Conservation (phyloP, 2,888 invertebrate genomes). For the Xestia xanthographa region DNA sequence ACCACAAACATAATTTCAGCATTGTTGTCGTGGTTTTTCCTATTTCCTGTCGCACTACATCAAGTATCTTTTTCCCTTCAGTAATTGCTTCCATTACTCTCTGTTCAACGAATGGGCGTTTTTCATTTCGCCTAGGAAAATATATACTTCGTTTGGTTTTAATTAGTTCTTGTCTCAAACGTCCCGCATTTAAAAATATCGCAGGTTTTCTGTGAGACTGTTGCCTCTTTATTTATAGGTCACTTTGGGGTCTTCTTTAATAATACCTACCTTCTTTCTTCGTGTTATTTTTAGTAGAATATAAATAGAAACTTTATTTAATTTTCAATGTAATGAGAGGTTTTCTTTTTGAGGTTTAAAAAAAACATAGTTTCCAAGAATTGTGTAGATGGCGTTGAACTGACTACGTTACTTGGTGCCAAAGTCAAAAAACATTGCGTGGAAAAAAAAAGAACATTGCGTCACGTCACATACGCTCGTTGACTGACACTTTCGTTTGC, state of each 20-base stretch:
- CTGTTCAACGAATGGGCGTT: conserved; percentile 34
- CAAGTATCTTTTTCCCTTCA: conserved; percentile 22
- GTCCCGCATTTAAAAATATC: conserved; percentile 38
- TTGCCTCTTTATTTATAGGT: conserved; percentile 36
- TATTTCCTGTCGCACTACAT: conserved; percentile 8
- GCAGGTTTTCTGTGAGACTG: background rate
- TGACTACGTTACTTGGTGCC: no score
- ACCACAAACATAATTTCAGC: background rate
- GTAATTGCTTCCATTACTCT: conserved; percentile 63
- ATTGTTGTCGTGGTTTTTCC: background rate
- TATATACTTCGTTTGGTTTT: conserved; percentile 49
- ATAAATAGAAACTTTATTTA: background rate
- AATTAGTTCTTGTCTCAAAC: conserved; percentile 53
- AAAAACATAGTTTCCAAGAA: no score
- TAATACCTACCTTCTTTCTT: conserved; percentile 1
- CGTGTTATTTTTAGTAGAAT: background rate
- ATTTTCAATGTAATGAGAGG: background rate
- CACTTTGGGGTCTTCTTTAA: conserved; percentile 8
- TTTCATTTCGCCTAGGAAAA: conserved; percentile 45
- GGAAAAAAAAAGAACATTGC: no score
- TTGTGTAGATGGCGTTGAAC: no score
- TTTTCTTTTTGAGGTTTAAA: no score
- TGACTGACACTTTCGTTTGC: no score
- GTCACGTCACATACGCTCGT: no score
- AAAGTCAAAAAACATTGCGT: no score